phyloP scores from a whole-genome alignment of 2,888 invertebrate genomes.

The Rotaria macrura region DNA sequence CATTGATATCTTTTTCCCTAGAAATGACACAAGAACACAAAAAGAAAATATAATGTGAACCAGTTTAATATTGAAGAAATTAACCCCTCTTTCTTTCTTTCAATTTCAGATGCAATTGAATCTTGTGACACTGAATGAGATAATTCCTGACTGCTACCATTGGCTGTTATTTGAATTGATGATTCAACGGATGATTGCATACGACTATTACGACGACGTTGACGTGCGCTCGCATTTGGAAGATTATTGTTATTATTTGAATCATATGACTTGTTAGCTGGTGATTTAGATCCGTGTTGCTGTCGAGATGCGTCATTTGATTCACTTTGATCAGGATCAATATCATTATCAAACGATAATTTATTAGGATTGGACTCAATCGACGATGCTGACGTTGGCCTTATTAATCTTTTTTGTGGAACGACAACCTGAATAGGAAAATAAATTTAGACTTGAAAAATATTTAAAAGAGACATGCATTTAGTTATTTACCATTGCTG shows the following conservation, averaged over 20 bases:
- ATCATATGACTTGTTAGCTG: background rate
- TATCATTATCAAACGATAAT: background rate
- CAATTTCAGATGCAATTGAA: background rate
- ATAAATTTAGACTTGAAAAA: background rate
- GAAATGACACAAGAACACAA: too few relatives aligned
- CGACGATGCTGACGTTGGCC: background rate
- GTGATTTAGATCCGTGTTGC: background rate
- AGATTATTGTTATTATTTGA: background rate
- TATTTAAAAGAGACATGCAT: background rate
- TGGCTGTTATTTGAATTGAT: background rate
- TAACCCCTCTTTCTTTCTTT: slow-evolving; percentile 22
- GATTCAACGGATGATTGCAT: background rate
- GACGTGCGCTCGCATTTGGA: background rate
- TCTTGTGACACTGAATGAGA: background rate
- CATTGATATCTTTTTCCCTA: slow-evolving; percentile 15
- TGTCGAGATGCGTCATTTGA: background rate
- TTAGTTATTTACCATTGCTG: background rate
- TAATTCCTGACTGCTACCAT: background rate
- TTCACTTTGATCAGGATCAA: background rate
- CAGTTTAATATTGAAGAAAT: background rate
- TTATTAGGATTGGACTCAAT: background rate
- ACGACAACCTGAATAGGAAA: background rate
- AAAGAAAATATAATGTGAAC: background rate
- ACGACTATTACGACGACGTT: background rate
- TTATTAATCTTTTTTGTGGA: background rate